Evolutionary conservation across 2,797 vertebrate genomes (phyloP).

Genomic region (Pseudopleuronectes americanus): DNA sequence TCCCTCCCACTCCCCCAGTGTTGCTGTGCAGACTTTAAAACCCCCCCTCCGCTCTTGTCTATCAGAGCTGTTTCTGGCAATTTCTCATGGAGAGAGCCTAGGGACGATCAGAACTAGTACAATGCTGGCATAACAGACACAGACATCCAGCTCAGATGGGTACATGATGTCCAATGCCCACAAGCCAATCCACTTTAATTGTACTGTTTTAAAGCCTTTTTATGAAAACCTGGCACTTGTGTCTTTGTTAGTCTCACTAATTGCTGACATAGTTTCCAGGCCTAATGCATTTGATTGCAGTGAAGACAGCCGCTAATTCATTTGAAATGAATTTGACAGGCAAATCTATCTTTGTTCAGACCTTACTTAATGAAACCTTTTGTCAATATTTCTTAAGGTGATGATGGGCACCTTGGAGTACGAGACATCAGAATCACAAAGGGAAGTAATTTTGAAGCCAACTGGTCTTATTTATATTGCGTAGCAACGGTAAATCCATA

Average conservation of each 20-base stretch:
- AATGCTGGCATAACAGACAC: slow-evolving; percentile 29
- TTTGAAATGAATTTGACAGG: slow-evolving; percentile 13
- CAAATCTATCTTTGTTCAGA: slow-evolving; percentile 10
- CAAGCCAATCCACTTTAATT: slow-evolving; percentile 32
- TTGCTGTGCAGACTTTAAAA: slow-evolving; percentile 49
- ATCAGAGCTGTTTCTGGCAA: slow-evolving; percentile 40
- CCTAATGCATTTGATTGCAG: slow-evolving; percentile 13
- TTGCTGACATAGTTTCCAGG: slow-evolving; percentile 5
- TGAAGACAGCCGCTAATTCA: no score
- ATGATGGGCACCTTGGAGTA: slow-evolving; percentile 10
- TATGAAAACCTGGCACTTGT: slow-evolving; percentile 9
- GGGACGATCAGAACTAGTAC: slow-evolving; percentile 53
- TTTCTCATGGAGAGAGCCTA: slow-evolving; percentile 28
- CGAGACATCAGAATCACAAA: background rate
- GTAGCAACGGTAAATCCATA: no score
- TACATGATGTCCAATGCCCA: slow-evolving; percentile 35
- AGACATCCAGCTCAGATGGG: slow-evolving; percentile 32
- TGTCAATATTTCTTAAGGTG: slow-evolving; percentile 4
- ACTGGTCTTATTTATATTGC: background rate
- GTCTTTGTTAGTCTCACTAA: slow-evolving; percentile 20
- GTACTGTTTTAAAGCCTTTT: slow-evolving; percentile 26
- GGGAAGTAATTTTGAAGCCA: slow-evolving; percentile 5
- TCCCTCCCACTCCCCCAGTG: slow-evolving; percentile 32
- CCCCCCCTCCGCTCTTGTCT: slow-evolving; percentile 37
- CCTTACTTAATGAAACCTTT: slow-evolving; percentile 18